phyloP scores from a whole-genome alignment of 1,140 invertebrate species.

The Drosophila takahashii region DNA sequence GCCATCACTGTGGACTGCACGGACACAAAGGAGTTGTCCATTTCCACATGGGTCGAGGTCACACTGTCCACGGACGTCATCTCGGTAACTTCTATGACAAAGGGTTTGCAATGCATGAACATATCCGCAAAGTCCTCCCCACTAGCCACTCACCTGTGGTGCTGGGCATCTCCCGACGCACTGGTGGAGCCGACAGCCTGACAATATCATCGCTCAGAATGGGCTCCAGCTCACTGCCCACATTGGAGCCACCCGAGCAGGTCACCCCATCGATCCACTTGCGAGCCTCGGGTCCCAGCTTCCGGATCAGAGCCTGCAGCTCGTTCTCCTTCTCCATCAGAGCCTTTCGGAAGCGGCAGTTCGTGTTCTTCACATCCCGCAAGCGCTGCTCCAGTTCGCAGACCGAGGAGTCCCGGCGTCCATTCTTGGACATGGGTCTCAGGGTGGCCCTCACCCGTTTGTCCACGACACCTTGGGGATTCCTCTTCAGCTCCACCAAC shows the following conservation, averaged over 20 bases:
- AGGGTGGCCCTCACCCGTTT: slow-evolving; percentile 92
- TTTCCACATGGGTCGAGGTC: slow-evolving; percentile 83
- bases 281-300: slow-evolving; percentile 80
- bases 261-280: slow-evolving; percentile 84
- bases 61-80: slow-evolving; percentile 84
- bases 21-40: slow-evolving; percentile 79
- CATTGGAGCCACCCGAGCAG: slow-evolving; percentile 53
- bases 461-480: slow-evolving; percentile 93
- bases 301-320: slow-evolving; percentile 87
- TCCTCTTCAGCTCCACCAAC: slow-evolving; percentile 94
- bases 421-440: slow-evolving; percentile 89
- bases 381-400: slow-evolving; percentile 91
- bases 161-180: slow-evolving; percentile 81
- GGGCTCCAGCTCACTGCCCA: slow-evolving; percentile 70
- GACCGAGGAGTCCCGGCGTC: slow-evolving; percentile 88
- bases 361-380: slow-evolving; percentile 91
- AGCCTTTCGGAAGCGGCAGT: slow-evolving; percentile 91
- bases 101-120: slow-evolving; percentile 55
- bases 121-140: slow-evolving; percentile 6
- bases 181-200: slow-evolving; percentile 74
- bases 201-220: slow-evolving; percentile 72
- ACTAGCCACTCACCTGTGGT: slow-evolving; percentile 72
- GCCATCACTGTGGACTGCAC: slow-evolving; percentile 75
- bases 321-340: slow-evolving; percentile 92
- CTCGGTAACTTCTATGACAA: slow-evolving; percentile 81